phyloP scores from a whole-genome alignment of 1,140 invertebrate genomes.

The Dinoponera quadriceps region DNA sequence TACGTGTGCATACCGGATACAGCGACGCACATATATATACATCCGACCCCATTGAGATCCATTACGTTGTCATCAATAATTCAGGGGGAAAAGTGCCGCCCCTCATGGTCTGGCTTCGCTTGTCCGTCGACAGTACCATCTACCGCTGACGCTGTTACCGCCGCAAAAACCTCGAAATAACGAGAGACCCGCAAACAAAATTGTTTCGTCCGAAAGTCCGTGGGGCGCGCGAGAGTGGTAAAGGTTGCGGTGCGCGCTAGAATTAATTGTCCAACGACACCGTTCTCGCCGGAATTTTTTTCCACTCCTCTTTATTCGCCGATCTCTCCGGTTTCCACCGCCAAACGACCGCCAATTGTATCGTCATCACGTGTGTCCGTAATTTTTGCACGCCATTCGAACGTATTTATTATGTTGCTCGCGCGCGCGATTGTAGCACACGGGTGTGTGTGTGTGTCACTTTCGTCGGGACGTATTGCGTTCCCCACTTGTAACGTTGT shows the following conservation, averaged over 20 bases:
- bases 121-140: conserved; percentile 26
- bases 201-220: conserved; percentile 64
- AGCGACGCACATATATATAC: conserved; percentile 32
- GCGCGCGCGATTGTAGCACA: too few relatives aligned
- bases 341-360: conserved; percentile 4
- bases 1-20: conserved; percentile 60
- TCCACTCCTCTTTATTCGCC: conserved; percentile 33
- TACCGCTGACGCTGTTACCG: background rate
- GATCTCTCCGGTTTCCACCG: conserved; percentile 3
- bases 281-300: conserved; percentile 48
- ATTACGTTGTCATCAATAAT: conserved; percentile 77
- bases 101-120: conserved; percentile 62
- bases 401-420: too few relatives aligned
- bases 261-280: conserved; percentile 66
- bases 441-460: too few relatives aligned
- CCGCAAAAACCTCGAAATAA: conserved; percentile 65
- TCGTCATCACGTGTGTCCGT: background rate
- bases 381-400: background rate
- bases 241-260: conserved; percentile 36
- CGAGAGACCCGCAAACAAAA: conserved; percentile 66
- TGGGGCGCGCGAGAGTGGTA: background rate
- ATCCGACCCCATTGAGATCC: conserved; percentile 64
- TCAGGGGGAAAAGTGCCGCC: conserved; percentile 69
- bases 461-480: background rate
- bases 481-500: background rate